Evolutionary conservation across 2,797 vertebrate species (phyloP).

Genomic region (Gymnothorax javanicus): DNA sequence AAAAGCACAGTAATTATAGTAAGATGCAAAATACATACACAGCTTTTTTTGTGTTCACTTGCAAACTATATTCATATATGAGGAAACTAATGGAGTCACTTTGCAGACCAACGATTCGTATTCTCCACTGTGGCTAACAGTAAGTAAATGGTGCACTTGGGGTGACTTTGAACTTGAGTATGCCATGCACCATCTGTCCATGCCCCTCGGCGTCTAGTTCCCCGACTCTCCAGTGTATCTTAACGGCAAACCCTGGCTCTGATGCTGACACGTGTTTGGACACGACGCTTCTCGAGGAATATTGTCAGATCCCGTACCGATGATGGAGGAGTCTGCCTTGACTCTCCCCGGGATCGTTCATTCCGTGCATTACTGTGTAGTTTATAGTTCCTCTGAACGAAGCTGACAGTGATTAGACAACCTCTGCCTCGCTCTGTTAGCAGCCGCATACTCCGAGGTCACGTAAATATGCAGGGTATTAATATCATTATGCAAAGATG

Average conservation of each 20-base stretch:
- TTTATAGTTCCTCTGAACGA: slow-evolving; percentile 57
- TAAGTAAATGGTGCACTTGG: slow-evolving; percentile 26
- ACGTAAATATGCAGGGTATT: slow-evolving; percentile 67
- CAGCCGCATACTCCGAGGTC: slow-evolving; percentile 57
- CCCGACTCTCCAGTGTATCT: slow-evolving; percentile 19
- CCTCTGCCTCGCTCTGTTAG: slow-evolving; percentile 50
- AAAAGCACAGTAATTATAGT: background rate
- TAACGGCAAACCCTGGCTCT: slow-evolving; percentile 21
- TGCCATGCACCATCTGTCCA: slow-evolving; percentile 31
- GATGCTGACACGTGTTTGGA: slow-evolving; percentile 43
- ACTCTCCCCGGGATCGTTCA: slow-evolving; percentile 44
- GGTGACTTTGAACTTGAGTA: slow-evolving; percentile 36
- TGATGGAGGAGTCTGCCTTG: slow-evolving; percentile 40
- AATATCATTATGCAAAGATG: slow-evolving; percentile 69
- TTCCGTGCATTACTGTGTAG: slow-evolving; percentile 46
- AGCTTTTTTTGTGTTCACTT: background rate
- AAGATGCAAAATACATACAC: background rate
- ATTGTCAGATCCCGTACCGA: slow-evolving; percentile 51
- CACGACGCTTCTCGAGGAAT: slow-evolving; percentile 41
- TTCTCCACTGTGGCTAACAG: slow-evolving; percentile 23
- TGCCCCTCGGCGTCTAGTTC: slow-evolving; percentile 27
- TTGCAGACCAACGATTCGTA: background rate
- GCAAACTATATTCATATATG: slow-evolving; percentile 9
- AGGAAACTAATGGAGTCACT: slow-evolving; percentile 11
- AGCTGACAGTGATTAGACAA: slow-evolving; percentile 65